phyloP scores from a whole-genome alignment of 2,888 invertebrate species.

The Caenorhabditis sp. region DNA sequence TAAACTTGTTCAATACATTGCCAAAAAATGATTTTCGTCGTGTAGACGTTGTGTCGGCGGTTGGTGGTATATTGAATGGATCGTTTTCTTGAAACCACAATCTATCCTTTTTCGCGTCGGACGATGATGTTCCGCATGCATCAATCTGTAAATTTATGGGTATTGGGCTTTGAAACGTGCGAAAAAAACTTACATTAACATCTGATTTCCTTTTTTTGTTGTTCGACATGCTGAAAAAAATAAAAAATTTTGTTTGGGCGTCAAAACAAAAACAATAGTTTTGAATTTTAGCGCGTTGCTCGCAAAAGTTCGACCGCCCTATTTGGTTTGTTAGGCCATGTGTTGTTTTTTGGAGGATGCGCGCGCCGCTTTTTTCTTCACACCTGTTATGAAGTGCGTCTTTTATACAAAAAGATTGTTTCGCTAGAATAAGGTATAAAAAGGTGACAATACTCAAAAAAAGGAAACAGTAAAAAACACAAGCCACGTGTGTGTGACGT shows the following conservation, averaged over 20 bases:
- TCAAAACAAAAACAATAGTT: neutral
- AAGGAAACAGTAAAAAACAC: too few species aligned
- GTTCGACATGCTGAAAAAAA: conserved; percentile 21
- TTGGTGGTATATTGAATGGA: neutral
- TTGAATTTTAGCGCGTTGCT: neutral
- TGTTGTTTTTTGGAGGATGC: neutral
- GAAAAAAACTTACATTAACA: conserved; percentile 24
- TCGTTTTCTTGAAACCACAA: conserved; percentile 29
- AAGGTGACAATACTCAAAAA: too few species aligned
- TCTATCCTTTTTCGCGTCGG: conserved; percentile 23
- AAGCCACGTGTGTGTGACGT: too few species aligned
- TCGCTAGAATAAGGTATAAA: too few species aligned
- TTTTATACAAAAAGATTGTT: too few species aligned
- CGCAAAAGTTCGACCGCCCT: neutral
- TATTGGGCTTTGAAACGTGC: neutral
- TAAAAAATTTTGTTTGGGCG: too few species aligned
- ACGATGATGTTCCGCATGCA: conserved; percentile 11
- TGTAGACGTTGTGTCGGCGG: conserved; percentile 1
- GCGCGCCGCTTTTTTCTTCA: too few species aligned
- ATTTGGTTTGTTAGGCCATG: neutral
- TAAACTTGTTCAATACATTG: conserved; percentile 23
- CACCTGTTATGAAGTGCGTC: too few species aligned
- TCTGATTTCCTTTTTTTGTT: conserved; percentile 38
- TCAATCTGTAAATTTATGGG: conserved; percentile 17
- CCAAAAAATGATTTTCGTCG: conserved; percentile 19